Conservation (phyloP, 2,113 vertebrate species). For the Heterotis niloticus region DNA sequence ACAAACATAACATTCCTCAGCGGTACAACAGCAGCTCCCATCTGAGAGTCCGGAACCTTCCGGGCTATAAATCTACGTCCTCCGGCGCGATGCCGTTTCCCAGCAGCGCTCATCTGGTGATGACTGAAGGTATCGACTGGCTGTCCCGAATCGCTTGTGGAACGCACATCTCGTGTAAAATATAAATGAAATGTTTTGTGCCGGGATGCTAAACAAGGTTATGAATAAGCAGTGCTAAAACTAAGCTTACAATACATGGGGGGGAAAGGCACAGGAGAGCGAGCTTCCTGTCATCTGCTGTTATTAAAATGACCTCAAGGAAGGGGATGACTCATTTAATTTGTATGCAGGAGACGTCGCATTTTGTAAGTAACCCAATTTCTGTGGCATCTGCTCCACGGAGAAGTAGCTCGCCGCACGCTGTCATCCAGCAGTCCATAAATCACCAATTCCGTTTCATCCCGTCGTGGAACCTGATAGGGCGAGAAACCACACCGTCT, state of each 20-base stretch:
- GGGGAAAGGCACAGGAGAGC: constrained; percentile 33
- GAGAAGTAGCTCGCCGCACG: constrained; percentile 49
- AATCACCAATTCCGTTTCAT: constrained; percentile 61
- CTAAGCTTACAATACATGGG: constrained; percentile 28
- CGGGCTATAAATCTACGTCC: too few relatives aligned
- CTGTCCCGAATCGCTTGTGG: background rate
- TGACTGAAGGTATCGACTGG: background rate
- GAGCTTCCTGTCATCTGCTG: constrained; percentile 43
- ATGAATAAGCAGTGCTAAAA: background rate
- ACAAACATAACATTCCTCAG: too few relatives aligned
- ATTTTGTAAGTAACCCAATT: constrained; percentile 62
- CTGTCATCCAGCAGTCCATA: constrained; percentile 57
- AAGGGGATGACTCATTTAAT: constrained; percentile 58
- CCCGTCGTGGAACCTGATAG: constrained; percentile 52
- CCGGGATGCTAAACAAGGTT: background rate
- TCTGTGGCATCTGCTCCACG: constrained; percentile 47
- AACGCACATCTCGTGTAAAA: background rate
- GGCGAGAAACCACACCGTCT: constrained; percentile 56
- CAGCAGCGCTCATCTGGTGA: too few relatives aligned
- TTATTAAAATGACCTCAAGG: constrained; percentile 60
- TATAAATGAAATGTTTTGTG: constrained; percentile 15
- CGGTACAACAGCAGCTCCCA: too few relatives aligned
- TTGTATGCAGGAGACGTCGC: constrained; percentile 60
- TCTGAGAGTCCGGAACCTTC: too few relatives aligned
- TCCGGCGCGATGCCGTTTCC: too few relatives aligned